Conservation (phyloP, 2,888 invertebrate genomes). For the Melinaea menophilus region DNA sequence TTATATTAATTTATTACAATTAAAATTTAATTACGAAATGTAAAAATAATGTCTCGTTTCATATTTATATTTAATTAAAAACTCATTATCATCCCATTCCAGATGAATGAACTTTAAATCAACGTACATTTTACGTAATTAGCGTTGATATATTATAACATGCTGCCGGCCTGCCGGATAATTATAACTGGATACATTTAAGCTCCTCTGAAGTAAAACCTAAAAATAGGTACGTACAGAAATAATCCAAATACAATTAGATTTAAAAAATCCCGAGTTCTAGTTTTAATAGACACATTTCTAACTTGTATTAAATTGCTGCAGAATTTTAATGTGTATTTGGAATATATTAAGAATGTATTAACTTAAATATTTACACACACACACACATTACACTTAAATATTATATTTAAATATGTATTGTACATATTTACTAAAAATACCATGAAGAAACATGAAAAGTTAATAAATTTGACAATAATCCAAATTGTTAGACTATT, state of each 20-base stretch:
- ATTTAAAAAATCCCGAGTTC: neutral
- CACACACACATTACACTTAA: too few relatives aligned
- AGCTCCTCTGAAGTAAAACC: neutral
- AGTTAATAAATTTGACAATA: neutral
- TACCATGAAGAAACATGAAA: neutral
- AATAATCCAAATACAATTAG: neutral
- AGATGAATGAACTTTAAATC: constrained; percentile 8
- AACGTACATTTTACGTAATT: constrained; percentile 8
- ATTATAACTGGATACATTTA: constrained; percentile 4
- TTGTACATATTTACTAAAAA: too few relatives aligned
- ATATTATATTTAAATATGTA: too few relatives aligned
- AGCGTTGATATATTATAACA: constrained; percentile 7
- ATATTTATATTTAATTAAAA: constrained; percentile 5
- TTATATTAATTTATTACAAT: too few relatives aligned
- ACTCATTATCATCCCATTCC: constrained; percentile 4
- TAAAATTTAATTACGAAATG: neutral
- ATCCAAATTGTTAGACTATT: constrained; percentile 3
- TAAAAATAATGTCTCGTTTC: constrained; percentile 1
- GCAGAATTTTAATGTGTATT: too few relatives aligned
- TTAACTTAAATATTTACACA: too few relatives aligned
- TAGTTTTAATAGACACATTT: too few relatives aligned
- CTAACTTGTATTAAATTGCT: too few relatives aligned
- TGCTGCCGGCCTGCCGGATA: constrained; percentile 2
- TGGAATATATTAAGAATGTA: too few relatives aligned
- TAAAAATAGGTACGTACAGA: constrained; percentile 1